Base-by-base conservation (phyloP, 2,888 invertebrate genomes). In the Drosophila prolongata region DNA sequence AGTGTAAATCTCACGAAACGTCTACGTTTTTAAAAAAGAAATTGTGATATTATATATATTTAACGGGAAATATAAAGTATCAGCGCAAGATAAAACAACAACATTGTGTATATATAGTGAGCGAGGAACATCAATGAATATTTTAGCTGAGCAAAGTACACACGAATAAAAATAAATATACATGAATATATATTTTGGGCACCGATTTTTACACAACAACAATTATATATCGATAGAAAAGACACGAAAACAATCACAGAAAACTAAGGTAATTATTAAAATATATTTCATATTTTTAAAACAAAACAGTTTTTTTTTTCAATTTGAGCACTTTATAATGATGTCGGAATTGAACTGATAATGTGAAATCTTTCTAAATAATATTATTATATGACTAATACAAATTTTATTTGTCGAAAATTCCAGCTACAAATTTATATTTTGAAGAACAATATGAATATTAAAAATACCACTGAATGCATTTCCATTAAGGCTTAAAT, bases 201-300 rank as follows among this genome's bases (percentile, higher is more conserved):
- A 86, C 87, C 89, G 79, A 88, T 64, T 85, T 85, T 87, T 83
- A 77, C 67, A 77, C 78, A 76, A 68, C 59, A 72, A 74, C 37
- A 70, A 65, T 59, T 67, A 74, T 70, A 80, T 77, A 86, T 78
- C 75, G 67, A 67, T 57, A 78, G 34, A 65, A 87, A 83, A 85
- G 87, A 89, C 87, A 86, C 85, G 75, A 80, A 80, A 78, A 89
- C 86, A 87, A 87, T 87, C 86, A 89, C 85, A 72, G 52, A 75
- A 50, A 87, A 82, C 89, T 89, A 87, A 87, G 86, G 86, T 87
- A 89, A 87, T 24, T 62, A 58, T 24, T 11, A 38, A 38, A 38
- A n/a, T 38, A 30, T 8, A 30, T 30, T 4, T 16, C 2, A 8
- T 14, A n/a, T n/a, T 40, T 40, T 2, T 14, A 6, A 8, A 40